phyloP scores from a whole-genome alignment of 2,113 vertebrate species.

The Semnornis frantzii region DNA sequence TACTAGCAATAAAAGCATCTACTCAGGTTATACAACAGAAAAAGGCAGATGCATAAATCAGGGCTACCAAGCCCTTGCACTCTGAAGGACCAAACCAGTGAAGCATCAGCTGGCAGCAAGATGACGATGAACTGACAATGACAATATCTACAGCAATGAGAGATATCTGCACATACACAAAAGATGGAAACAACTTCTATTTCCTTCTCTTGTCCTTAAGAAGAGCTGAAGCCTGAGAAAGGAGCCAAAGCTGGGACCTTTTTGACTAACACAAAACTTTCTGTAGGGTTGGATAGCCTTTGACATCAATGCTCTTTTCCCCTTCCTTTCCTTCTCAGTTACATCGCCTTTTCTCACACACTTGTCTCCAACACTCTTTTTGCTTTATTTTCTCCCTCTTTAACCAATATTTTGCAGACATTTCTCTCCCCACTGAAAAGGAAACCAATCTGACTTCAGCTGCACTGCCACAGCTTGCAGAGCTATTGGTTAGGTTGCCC shows the following conservation, averaged over 20 bases:
- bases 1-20: not conserved
- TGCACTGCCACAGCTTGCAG: not conserved
- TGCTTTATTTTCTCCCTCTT: not conserved
- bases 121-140: not conserved
- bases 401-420: not conserved
- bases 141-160: not conserved
- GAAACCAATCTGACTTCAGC: not conserved
- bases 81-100: not conserved
- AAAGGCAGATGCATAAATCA: not conserved
- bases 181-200: not conserved
- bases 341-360: not conserved
- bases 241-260: not conserved
- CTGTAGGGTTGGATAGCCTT: not conserved
- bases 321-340: not conserved
- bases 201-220: not conserved
- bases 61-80: not conserved
- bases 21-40: not conserved
- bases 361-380: not conserved
- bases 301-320: not conserved
- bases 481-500: not conserved
- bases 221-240: not conserved
- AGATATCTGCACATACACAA: not conserved
- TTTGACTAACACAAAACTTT: not conserved
- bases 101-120: fast-evolving
- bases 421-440: not conserved